Base-by-base conservation (phyloP, 23 tunicate genomes). In the Styela clava region DNA sequence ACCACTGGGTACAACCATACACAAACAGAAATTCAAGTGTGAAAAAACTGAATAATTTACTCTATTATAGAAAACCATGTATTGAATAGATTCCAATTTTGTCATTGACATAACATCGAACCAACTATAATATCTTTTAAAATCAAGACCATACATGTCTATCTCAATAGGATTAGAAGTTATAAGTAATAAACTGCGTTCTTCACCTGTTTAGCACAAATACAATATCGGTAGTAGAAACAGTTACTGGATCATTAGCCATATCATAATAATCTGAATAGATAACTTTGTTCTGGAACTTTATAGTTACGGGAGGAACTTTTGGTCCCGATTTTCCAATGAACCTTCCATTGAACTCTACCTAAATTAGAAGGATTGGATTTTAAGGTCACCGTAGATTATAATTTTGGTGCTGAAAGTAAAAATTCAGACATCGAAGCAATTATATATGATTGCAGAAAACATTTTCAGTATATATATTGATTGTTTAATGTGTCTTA, bases 261-360 rank as follows among this genome's bases (percentile, higher is more conserved):
- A 77, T 2, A 0, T 12, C 22, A 19, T 1, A 26, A n/a, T 69
- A 24, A 12, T 78, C 81, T 1, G 78, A 52, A 32, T 82, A 86
- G 19, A 91, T 83, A 21, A 82, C 36, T 28, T n/a, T 31, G 26
- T 74, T 74, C 78, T 86, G 91, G 35, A 91, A 86, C 64, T 35
- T 52, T 37, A 91, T 67, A 7, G 71, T 83, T 70, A 91, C 97
- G 30, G 97, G 87, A 7, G 97, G 97, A 25, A 89, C 94, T 64
- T 78, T 78, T 0, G 87, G 91, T 12, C 79, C 85, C 20, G 67
- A 82, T 5, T 24, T 64, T 2, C 33, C 85, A n/a, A 28, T 73
- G 64, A 62, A 86, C 19, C 52, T 30, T 2, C 87, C 97, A 31
- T 52, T 86, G 72, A 91, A 91, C 22, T 83, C 85, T 52, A 86